phyloP scores from a whole-genome alignment of 2,113 vertebrate genomes.

The Peromyscus polionotus region DNA sequence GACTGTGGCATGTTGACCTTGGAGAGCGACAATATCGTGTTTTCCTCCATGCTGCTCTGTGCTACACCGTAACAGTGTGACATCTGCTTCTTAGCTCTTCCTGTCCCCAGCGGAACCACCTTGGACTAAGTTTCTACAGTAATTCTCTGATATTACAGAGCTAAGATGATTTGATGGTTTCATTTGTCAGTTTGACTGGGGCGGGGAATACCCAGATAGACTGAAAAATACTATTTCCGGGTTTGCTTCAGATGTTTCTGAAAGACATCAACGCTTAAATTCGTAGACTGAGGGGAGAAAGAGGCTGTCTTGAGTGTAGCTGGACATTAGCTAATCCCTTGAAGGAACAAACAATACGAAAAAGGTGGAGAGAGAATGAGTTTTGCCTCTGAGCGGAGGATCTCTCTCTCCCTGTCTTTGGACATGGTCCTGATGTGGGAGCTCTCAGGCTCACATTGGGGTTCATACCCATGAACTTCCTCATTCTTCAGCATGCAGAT shows the following conservation, averaged over 20 bases:
- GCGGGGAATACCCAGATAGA: neutral
- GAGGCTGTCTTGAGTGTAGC: neutral
- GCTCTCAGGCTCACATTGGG: neutral
- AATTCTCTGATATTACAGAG: constrained; percentile 28
- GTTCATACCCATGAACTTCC: neutral
- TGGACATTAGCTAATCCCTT: neutral
- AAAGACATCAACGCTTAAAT: neutral
- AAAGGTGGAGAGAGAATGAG: neutral
- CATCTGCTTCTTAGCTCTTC: neutral
- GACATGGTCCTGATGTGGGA: neutral
- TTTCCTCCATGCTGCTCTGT: neutral
- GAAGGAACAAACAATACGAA: neutral
- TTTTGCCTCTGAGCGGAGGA: neutral
- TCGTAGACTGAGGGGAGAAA: neutral
- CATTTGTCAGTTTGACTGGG: neutral
- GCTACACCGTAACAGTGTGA: neutral
- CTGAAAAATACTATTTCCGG: neutral
- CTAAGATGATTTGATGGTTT: neutral
- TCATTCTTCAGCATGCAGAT: too few species aligned
- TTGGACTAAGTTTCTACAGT: neutral
- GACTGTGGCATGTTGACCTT: neutral
- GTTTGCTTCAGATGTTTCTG: neutral
- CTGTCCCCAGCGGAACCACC: fast-evolving
- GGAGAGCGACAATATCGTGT: neutral
- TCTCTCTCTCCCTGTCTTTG: neutral